A percentile compares a stretch with the other conserved stretches of the same genome.
Conservation (phyloP, 2,888 invertebrate species). For the Synanthedon vespiformis region DNA sequence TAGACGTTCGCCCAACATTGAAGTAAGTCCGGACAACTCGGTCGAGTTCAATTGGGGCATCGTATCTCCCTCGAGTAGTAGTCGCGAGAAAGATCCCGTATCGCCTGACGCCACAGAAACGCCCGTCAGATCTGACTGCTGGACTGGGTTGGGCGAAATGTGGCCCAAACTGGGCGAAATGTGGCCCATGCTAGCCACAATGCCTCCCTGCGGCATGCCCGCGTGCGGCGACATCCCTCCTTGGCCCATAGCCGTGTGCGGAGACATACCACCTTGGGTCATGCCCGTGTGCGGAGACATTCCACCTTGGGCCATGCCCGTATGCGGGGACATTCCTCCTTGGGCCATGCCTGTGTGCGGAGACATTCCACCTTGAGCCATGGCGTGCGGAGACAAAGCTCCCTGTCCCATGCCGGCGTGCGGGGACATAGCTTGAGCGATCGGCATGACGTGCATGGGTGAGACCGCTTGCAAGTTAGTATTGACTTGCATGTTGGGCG, state of each 20-base stretch:
- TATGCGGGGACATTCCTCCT: background rate
- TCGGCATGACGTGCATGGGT: slow-evolving; percentile 9
- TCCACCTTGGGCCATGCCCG: slow-evolving; percentile 17
- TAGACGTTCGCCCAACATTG: slow-evolving; percentile 14
- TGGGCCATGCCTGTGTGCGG: slow-evolving; percentile 3
- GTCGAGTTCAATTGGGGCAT: slow-evolving; percentile 52
- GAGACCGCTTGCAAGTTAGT: slow-evolving; percentile 1
- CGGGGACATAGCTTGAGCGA: slow-evolving; percentile 1
- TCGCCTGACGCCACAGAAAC: slow-evolving; percentile 9
- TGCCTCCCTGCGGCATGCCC: background rate
- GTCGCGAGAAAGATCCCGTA: slow-evolving; percentile 26
- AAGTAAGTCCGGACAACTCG: slow-evolving; percentile 58
- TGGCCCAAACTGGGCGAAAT: slow-evolving; percentile 20
- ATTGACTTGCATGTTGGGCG: slow-evolving; percentile 10
- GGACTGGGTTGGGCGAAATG: slow-evolving; percentile 17
- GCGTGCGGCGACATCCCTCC: background rate
- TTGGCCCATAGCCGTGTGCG: background rate
- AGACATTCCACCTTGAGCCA: background rate
- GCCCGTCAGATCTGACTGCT: slow-evolving; percentile 18
- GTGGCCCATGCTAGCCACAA: slow-evolving; percentile 8
- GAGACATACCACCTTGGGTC: background rate
- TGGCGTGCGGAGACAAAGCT: background rate
- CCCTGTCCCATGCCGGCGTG: background rate
- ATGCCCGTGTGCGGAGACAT: background rate
- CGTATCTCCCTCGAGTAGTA: slow-evolving; percentile 24